Base-by-base conservation (phyloP, 2,797 vertebrate genomes). In the Pangasius macronema region DNA sequence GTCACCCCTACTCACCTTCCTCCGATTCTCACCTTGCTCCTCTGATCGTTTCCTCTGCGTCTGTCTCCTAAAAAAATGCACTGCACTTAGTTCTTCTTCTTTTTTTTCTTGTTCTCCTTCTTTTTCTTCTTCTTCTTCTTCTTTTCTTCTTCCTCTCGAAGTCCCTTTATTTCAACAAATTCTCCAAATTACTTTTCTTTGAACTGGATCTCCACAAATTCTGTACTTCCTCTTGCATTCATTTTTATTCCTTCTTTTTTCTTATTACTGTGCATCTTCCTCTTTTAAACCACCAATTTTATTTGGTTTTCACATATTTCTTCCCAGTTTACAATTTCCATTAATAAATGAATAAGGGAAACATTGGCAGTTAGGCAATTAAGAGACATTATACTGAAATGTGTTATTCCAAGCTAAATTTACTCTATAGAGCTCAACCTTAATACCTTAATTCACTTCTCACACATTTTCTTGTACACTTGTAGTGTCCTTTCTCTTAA, bases 11-110 rank as follows among this genome's bases (percentile, higher is more conserved):
- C 93, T 91, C 94, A 94, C 93, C 92, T 94, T 93, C 94, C 93
- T 94, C 93, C 90, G 85, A 93, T 95, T 95, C 93, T 94, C 94
- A 95, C 95, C 94, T 96, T 94, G 88, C 92, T 89, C 92, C 90
- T 93, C 92, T 79, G 83, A 94, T 93, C 93, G 89, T 91, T 93
- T 92, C 93, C 91, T 90, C 87, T 90, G 85, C 36, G 91, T 89
- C 90, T 92, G 92, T 91, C 88, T 89, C 90, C 92, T 93, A 91
- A 93, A 92, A 92, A 90, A 93, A 92, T 84, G 90, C 88, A 84
- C 87, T 36, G 91, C 91, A 87, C 90, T 92, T 90, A 88, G 91
- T 90, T 57, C 46, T 88, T 89, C 86, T 81, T 89, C 86, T 81
- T 83, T 63, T 80, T 65, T 55, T 85, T 89, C 84, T 76, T 76